Percentiles rank a stretch among this genome's conserved stretches.
Evolutionary conservation across 2,113 vertebrate species (phyloP).

Genomic region (Anoplopoma fimbria): DNA sequence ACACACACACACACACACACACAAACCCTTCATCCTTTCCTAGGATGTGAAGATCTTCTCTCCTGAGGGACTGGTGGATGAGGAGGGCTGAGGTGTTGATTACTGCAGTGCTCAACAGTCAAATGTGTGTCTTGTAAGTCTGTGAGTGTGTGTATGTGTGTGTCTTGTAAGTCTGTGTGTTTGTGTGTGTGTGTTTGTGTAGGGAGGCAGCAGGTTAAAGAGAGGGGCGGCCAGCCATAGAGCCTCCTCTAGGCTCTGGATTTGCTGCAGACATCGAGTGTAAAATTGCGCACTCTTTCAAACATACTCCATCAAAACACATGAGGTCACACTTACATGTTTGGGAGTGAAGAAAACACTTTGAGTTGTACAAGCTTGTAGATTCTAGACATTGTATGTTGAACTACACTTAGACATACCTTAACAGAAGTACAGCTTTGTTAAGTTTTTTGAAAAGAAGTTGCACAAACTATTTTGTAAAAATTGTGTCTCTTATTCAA

Average conservation of each 20-base stretch:
- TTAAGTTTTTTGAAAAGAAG: neutral
- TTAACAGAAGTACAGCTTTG: neutral
- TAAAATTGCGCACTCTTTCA: conserved; percentile 73
- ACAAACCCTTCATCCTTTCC: conserved; percentile 45
- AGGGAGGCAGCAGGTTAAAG: conserved; percentile 61
- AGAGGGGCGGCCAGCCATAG: conserved; percentile 52
- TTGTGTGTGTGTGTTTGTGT: conserved; percentile 13
- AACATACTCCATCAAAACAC: conserved; percentile 61
- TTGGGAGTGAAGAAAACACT: conserved; percentile 19
- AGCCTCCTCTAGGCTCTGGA: conserved; percentile 51
- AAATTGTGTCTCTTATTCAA: neutral
- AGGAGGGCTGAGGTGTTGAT: conserved; percentile 81
- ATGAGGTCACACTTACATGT: conserved; percentile 33
- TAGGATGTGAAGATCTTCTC: conserved; percentile 63
- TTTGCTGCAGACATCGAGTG: conserved; percentile 71
- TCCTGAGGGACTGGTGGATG: conserved; percentile 67
- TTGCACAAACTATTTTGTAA: neutral
- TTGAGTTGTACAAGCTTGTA: neutral
- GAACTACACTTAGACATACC: neutral
- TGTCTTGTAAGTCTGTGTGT: conserved; percentile 17
- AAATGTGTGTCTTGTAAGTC: conserved; percentile 52
- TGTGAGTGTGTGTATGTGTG: conserved; percentile 21
- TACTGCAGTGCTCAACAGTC: conserved; percentile 74
- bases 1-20: conserved; percentile 13
- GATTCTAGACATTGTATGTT: neutral